Evolutionary conservation across 1,140 invertebrate genomes (phyloP).

Genomic region (Cotesia glomerata): DNA sequence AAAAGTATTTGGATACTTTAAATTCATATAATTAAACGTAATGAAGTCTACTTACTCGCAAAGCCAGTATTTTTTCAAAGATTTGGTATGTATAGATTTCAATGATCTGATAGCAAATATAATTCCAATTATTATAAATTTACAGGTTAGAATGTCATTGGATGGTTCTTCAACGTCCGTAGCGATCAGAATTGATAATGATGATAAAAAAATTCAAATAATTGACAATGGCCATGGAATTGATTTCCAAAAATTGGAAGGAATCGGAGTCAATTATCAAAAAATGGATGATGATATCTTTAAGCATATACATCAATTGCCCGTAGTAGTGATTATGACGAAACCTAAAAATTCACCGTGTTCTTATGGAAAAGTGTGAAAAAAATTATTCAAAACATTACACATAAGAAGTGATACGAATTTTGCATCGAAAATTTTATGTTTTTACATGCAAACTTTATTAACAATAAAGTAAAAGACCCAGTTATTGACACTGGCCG

Average conservation of each 20-base stretch:
- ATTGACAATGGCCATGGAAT: constrained; percentile 54
- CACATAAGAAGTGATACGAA: neutral
- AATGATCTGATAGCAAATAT: neutral
- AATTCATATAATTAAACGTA: neutral
- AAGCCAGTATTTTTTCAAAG: neutral
- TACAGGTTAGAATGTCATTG: constrained; percentile 32
- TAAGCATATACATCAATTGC: neutral
- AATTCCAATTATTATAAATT: neutral
- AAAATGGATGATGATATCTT: neutral
- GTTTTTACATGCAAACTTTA: too few relatives aligned
- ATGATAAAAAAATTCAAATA: constrained; percentile 44
- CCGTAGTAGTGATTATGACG: too few relatives aligned
- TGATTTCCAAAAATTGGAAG: constrained; percentile 25
- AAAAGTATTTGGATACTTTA: neutral
- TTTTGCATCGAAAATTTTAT: too few relatives aligned
- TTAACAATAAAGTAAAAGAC: too few relatives aligned
- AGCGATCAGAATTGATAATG: constrained; percentile 43
- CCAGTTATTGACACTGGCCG: too few relatives aligned
- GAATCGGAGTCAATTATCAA: constrained; percentile 32
- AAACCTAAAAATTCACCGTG: too few relatives aligned
- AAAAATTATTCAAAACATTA: neutral
- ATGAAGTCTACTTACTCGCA: neutral
- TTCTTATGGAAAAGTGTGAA: too few relatives aligned
- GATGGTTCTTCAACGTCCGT: constrained; percentile 40
- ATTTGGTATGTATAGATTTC: neutral